A percentile compares a stretch with the other conserved stretches of the same genome.
These are phyloP conservation scores for Sinonovacula constricta DNA, from an alignment of 1,140 invertebrate species.

Conservation along the genomic window DNA sequence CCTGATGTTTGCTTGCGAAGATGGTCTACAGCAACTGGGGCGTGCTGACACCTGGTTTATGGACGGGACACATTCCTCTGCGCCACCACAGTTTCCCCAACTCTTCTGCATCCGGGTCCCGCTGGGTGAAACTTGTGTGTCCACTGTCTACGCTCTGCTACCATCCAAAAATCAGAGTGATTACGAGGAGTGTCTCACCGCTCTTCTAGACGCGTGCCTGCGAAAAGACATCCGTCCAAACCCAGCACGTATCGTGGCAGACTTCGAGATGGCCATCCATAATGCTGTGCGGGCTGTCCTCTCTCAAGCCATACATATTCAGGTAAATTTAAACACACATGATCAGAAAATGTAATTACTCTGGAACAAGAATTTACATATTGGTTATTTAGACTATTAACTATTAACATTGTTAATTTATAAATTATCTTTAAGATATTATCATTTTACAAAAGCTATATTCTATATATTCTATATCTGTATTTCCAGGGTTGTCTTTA, in stretches of 20 bases:
- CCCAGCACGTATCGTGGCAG: constrained; percentile 6
- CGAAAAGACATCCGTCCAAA: constrained; percentile 8
- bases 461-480: neutral
- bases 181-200: constrained; percentile 9
- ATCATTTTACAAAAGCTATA: too few relatives aligned
- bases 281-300: constrained; percentile 16
- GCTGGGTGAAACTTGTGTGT: neutral
- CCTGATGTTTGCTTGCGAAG: constrained; percentile 21
- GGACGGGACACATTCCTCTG: constrained; percentile 25
- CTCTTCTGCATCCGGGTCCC: constrained; percentile 1
- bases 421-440: too few relatives aligned
- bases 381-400: too few relatives aligned
- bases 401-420: too few relatives aligned
- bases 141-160: neutral
- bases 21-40: neutral
- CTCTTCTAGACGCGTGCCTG: constrained; percentile 5
- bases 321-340: too few relatives aligned
- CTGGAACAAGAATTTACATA: too few relatives aligned
- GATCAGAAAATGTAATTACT: too few relatives aligned
- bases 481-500: constrained; percentile 32
- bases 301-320: constrained; percentile 14
- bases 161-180: neutral
- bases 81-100: neutral
- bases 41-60: constrained; percentile 18
- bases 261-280: constrained; percentile 13